Evolutionary conservation across 2,888 invertebrate genomes (phyloP).

Genomic region (Pharmacophagus antenor): DNA sequence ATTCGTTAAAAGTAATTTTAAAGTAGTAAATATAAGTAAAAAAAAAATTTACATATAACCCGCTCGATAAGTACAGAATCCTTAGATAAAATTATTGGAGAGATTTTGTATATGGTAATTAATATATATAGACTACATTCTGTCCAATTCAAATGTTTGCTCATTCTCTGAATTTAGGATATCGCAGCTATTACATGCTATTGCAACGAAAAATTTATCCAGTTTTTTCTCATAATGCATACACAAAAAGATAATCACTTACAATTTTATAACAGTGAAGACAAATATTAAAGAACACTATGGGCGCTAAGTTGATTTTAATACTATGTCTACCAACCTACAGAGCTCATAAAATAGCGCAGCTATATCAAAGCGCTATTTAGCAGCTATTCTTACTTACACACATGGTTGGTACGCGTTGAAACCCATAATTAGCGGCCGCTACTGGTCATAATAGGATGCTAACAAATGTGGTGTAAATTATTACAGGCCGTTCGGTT

Average conservation of each 20-base stretch:
- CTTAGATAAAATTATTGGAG: too few species aligned
- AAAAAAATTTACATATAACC: too few species aligned
- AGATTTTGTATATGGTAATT: too few species aligned
- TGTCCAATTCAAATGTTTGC: too few species aligned
- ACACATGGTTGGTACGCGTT: constrained; percentile 32
- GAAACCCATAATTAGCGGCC: constrained; percentile 57
- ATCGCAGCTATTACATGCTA: too few species aligned
- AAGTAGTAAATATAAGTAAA: too few species aligned
- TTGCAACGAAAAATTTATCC: too few species aligned
- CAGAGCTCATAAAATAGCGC: constrained; percentile 8
- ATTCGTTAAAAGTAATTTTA: too few species aligned
- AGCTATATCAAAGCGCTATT: constrained; percentile 16
- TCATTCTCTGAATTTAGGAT: too few species aligned
- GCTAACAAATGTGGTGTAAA: constrained; percentile 67
- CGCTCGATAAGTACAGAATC: too few species aligned
- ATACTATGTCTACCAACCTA: neutral
- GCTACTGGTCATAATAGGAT: constrained; percentile 63
- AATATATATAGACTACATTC: too few species aligned
- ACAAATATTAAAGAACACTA: neutral
- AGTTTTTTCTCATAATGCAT: neutral
- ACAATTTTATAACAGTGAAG: too few species aligned
- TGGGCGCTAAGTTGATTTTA: neutral
- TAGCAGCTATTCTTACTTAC: constrained; percentile 18
- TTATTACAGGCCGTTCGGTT: constrained; percentile 42
- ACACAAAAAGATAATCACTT: neutral